Evolutionary conservation across 2,888 invertebrate genomes (phyloP).

Genomic region (Coenonympha glycerion): DNA sequence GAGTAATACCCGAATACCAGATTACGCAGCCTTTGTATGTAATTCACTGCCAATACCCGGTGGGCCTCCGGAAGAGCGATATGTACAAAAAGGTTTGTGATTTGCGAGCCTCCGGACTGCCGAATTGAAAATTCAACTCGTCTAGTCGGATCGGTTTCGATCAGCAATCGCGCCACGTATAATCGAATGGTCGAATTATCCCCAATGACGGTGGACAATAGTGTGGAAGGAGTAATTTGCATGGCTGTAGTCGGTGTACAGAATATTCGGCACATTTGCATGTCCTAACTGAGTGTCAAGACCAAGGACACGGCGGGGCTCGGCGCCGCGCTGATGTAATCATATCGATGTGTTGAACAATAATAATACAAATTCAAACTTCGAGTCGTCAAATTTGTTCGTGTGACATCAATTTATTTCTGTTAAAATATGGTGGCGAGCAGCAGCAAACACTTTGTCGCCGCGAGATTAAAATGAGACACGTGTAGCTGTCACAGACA

Average conservation of each 20-base stretch:
- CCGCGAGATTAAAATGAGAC: slow-evolving; percentile 46
- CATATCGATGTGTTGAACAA: slow-evolving; percentile 44
- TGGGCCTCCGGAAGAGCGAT: slow-evolving; percentile 29
- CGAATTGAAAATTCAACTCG: slow-evolving; percentile 38
- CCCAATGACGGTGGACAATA: slow-evolving; percentile 68
- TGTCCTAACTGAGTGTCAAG: slow-evolving; percentile 54
- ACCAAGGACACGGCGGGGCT: slow-evolving; percentile 44
- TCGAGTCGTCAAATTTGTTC: slow-evolving; percentile 48
- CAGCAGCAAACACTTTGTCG: slow-evolving; percentile 34
- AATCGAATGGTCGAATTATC: slow-evolving; percentile 50
- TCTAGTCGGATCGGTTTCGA: slow-evolving; percentile 52
- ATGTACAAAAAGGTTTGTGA: slow-evolving; percentile 25
- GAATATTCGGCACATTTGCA: slow-evolving; percentile 65
- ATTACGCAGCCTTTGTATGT: slow-evolving; percentile 19
- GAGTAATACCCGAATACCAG: slow-evolving; percentile 16
- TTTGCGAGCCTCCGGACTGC: slow-evolving; percentile 39
- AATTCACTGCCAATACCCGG: slow-evolving; percentile 18
- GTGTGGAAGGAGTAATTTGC: slow-evolving; percentile 64
- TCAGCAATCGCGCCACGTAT: slow-evolving; percentile 59
- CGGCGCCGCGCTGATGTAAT: slow-evolving; percentile 64
- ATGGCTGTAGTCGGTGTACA: slow-evolving; percentile 51
- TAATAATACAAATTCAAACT: slow-evolving; percentile 64
- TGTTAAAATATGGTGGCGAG: slow-evolving; percentile 34
- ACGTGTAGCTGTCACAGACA: slow-evolving; percentile 52
- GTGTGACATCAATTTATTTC: slow-evolving; percentile 52